Conservation (phyloP, 2,113 vertebrate species). For the Thymallus thymallus region DNA sequence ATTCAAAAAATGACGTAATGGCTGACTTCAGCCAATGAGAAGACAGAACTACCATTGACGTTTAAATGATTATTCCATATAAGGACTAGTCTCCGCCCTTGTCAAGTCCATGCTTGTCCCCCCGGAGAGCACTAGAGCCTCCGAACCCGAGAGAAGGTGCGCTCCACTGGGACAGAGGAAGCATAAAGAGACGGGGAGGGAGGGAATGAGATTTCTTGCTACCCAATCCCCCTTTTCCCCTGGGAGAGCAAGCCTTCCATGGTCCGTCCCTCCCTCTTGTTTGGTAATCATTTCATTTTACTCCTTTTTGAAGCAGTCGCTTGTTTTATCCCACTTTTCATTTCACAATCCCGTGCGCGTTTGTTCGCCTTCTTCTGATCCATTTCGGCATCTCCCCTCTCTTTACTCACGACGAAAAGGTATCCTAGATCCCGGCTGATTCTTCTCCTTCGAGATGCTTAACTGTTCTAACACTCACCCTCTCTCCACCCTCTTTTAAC, state of each 20-base stretch:
- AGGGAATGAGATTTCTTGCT: conserved; percentile 68
- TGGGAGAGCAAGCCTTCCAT: conserved; percentile 70
- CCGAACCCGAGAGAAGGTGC: conserved; percentile 75
- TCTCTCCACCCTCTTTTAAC: conserved; percentile 68
- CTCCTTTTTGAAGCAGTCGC: conserved; percentile 78
- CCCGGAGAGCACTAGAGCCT: conserved; percentile 61
- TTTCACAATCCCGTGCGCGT: conserved; percentile 66
- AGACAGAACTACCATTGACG: conserved; percentile 23
- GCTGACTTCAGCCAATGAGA: conserved; percentile 54
- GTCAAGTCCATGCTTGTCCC: conserved; percentile 49
- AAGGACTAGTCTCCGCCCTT: conserved; percentile 60
- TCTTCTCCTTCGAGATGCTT: conserved; percentile 61
- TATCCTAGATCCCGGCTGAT: conserved; percentile 68
- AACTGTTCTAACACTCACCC: conserved; percentile 51
- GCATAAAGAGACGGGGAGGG: conserved; percentile 73
- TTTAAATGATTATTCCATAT: conserved; percentile 60
- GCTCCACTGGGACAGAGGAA: conserved; percentile 74
- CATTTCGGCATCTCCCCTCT: conserved; percentile 58
- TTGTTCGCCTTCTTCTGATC: conserved; percentile 68
- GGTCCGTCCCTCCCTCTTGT: conserved; percentile 76
- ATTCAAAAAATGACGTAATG: conserved; percentile 58
- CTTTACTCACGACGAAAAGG: conserved; percentile 59
- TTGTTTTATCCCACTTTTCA: conserved; percentile 77
- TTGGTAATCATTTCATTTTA: conserved; percentile 79
- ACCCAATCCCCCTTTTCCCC: conserved; percentile 75